Evolutionary conservation across 2,113 vertebrate species (phyloP).

Genomic region (Trogon melanurus): DNA sequence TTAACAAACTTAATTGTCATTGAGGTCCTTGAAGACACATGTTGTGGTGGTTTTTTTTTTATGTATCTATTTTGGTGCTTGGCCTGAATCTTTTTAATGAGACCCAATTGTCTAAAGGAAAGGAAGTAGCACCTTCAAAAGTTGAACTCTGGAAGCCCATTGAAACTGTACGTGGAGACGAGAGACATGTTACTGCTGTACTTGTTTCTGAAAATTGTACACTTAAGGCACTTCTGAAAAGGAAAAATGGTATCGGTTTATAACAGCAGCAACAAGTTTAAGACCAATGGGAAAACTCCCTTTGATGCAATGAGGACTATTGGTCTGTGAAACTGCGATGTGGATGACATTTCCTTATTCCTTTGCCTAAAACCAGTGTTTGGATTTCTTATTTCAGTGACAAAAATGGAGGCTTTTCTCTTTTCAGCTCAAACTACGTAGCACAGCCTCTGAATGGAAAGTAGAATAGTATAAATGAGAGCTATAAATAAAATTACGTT

Average conservation of each 20-base stretch:
- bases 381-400: slow-evolving; percentile 3
- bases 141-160: background rate
- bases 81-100: background rate
- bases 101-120: background rate
- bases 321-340: background rate
- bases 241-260: background rate
- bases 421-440: background rate
- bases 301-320: background rate
- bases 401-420: background rate
- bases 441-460: background rate
- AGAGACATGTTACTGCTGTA: background rate
- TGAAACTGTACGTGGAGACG: background rate
- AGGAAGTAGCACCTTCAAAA: background rate
- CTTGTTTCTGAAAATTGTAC: background rate
- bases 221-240: background rate
- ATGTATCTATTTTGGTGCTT: background rate
- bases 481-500: slow-evolving; percentile 3
- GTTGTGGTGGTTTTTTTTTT: too few species aligned
- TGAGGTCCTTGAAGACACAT: background rate
- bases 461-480: slow-evolving; percentile 9
- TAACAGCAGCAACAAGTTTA: background rate
- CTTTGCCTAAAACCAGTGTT: slow-evolving; percentile 17
- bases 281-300: background rate
- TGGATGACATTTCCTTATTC: background rate
- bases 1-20: background rate